Evolutionary conservation across 2,113 vertebrate genomes (phyloP).

Genomic region (chimpanzee (Pan troglodytes)): NHGRI_mPanTro3-v2.1_pri NC_072418.2:42558001-42558500

Average conservation of each 20-base stretch:
- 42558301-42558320: neutral
- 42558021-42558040: neutral
- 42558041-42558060: neutral
- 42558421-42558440: too few relatives aligned
- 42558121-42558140: slow-evolving; percentile 93
- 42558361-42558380: neutral
- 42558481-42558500: too few relatives aligned
- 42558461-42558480: accelerated
- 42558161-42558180: slow-evolving; percentile 80
- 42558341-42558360: neutral
- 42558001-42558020: neutral
- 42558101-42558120: slow-evolving; percentile 95
- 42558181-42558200: neutral
- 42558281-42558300: neutral
- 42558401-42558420: neutral
- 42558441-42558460: neutral
- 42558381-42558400: neutral
- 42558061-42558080: slow-evolving; percentile 82
- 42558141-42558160: slow-evolving; percentile 91
- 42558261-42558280: neutral
- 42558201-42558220: neutral
- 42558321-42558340: neutral
- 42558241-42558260: accelerated
- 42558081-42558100: slow-evolving; percentile 93
- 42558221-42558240: neutral